A percentile compares a stretch with the other conserved stretches of the same genome.
phyloP scores from a whole-genome alignment of 2,888 invertebrate species.

The Podotricha telesiphe region DNA sequence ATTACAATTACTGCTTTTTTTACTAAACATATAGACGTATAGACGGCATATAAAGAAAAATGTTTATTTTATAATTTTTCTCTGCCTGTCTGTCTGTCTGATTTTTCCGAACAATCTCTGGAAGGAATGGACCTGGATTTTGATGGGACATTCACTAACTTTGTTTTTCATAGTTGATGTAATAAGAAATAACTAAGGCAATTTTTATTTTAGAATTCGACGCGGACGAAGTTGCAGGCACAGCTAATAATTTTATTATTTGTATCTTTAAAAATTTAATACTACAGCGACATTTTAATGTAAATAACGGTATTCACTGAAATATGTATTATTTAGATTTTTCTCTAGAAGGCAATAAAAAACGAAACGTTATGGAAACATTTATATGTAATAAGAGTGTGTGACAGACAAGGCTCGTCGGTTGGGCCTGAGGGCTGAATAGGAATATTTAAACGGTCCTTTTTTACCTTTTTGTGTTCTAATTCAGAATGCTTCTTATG shows the following conservation, averaged over 20 bases:
- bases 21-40: too few relatives aligned
- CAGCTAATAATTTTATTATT: neutral
- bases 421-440: constrained; percentile 3
- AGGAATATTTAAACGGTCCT: constrained; percentile 2
- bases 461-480: neutral
- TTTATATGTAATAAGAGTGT: neutral
- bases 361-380: neutral
- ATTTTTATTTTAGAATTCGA: too few relatives aligned
- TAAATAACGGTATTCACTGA: neutral
- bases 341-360: neutral
- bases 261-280: neutral
- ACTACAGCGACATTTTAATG: neutral
- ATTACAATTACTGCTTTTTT: too few relatives aligned
- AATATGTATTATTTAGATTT: neutral
- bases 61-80: too few relatives aligned
- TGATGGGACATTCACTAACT: too few relatives aligned
- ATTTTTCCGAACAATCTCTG: too few relatives aligned
- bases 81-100: too few relatives aligned
- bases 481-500: neutral
- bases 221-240: too few relatives aligned
- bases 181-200: too few relatives aligned
- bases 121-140: too few relatives aligned
- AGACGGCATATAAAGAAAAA: too few relatives aligned
- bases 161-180: too few relatives aligned
- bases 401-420: neutral